These are phyloP conservation scores for Isichthys henryi DNA, from an alignment of 2,113 vertebrate species.

Conservation along the genomic window DNA sequence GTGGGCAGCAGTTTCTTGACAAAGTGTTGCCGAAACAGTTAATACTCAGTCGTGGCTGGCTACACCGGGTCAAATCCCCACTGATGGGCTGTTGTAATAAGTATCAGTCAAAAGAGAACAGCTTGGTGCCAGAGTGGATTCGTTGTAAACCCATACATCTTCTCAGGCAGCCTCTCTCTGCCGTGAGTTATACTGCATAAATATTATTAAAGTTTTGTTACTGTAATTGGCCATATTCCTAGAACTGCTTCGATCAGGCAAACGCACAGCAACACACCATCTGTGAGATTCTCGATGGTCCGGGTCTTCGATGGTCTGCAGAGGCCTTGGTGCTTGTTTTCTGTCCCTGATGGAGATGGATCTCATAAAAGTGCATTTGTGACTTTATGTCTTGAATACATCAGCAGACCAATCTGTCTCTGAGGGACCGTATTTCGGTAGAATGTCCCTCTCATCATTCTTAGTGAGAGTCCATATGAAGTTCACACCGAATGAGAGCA, in stretches of 20 bases:
- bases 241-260: background rate
- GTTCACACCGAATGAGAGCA: background rate
- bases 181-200: slow-evolving; percentile 2
- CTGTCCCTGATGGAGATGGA: background rate
- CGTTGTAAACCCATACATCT: background rate
- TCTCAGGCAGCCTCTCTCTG: background rate
- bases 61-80: background rate
- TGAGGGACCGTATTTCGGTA: background rate
- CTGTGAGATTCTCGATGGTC: background rate
- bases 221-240: background rate
- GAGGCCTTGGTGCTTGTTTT: background rate
- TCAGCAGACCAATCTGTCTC: background rate
- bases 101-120: background rate
- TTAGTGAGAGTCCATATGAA: background rate
- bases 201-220: slow-evolving; percentile 8
- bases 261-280: background rate
- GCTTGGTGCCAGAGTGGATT: background rate
- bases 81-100: background rate
- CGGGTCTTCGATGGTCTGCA: background rate
- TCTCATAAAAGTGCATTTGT: background rate
- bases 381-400: background rate
- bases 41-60: background rate
- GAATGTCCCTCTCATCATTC: background rate
- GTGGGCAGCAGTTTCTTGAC: background rate
- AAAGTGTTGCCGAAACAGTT: background rate